Conservation (phyloP, 1,140 invertebrate species). For the Musca vetustissima region DNA sequence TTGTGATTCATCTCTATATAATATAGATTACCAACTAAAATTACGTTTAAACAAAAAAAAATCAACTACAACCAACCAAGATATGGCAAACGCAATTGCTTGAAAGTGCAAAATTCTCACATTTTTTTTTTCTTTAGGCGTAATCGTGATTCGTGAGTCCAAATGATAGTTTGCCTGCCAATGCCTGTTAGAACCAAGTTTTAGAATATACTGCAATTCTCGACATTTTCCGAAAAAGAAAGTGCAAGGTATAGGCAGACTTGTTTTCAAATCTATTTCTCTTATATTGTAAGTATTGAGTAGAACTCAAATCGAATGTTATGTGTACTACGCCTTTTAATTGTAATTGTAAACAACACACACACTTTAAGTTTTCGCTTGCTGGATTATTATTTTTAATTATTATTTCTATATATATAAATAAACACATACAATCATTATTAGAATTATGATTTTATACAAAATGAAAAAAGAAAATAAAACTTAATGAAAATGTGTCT, state of each 20-base stretch:
- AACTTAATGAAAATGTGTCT: conserved; percentile 11
- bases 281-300: conserved; percentile 19
- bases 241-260: background rate
- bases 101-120: conserved; percentile 11
- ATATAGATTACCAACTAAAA: conserved; percentile 15
- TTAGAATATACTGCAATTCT: background rate
- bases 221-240: background rate
- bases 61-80: no score
- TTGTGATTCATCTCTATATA: conserved; percentile 12
- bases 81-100: background rate
- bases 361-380: conserved; percentile 14
- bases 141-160: background rate
- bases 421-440: conserved; percentile 7
- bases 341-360: conserved; percentile 18
- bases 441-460: conserved; percentile 21
- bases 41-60: conserved; percentile 18
- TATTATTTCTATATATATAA: conserved; percentile 14
- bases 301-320: conserved; percentile 16
- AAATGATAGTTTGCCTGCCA: background rate
- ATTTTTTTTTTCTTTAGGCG: conserved; percentile 14
- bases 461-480: background rate
- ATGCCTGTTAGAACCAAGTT: background rate
- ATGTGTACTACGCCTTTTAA: conserved; percentile 20
- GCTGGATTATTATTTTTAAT: conserved; percentile 18
- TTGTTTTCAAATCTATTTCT: background rate